These are phyloP conservation scores for Tetanocera ferruginea DNA, from an alignment of 2,888 invertebrate species.

Conservation along the genomic window DNA sequence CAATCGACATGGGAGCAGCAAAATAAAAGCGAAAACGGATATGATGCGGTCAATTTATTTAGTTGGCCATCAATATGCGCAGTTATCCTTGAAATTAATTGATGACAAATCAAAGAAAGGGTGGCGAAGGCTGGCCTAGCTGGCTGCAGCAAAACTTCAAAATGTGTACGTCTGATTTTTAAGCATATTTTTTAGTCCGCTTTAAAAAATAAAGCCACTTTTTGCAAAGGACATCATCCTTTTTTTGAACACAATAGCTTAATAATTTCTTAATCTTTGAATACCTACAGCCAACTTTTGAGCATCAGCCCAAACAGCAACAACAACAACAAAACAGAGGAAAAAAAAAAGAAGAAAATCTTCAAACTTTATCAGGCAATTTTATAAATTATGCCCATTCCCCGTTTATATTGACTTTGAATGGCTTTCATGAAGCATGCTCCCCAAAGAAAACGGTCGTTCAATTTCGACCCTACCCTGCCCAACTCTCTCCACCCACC, in stretches of 20 bases:
- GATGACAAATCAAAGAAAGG: slow-evolving; percentile 27
- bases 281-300: neutral
- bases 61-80: slow-evolving; percentile 41
- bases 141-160: neutral
- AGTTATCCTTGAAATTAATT: slow-evolving; percentile 48
- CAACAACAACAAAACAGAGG: no score
- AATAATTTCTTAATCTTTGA: neutral
- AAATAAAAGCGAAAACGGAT: neutral
- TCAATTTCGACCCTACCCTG: neutral
- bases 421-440: neutral
- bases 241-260: no score
- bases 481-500: neutral
- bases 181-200: no score
- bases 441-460: no score
- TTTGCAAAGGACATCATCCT: no score
- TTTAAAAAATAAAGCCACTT: no score
- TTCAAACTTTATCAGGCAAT: slow-evolving; percentile 9
- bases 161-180: neutral
- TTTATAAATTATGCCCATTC: slow-evolving; percentile 11
- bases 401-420: neutral
- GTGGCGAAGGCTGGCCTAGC: neutral
- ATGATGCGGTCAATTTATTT: slow-evolving; percentile 33
- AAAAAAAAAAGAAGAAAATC: neutral
- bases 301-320: neutral
- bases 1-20: neutral